Conservation (phyloP, 2,888 invertebrate genomes). For the Muscina levida region DNA sequence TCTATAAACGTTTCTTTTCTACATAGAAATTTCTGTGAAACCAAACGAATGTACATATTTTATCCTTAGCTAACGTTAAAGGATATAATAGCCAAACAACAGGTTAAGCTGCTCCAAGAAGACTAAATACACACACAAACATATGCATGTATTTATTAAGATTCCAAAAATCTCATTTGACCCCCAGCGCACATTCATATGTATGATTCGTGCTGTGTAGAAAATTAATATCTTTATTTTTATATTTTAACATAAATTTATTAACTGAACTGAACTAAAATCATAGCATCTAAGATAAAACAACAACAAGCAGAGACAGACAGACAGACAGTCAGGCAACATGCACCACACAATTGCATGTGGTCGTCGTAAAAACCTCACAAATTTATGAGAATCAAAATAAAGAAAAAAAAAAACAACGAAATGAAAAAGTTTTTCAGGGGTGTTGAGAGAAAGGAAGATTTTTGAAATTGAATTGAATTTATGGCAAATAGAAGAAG, state of each 20-base stretch:
- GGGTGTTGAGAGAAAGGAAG: too few relatives aligned
- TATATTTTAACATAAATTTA: conserved; percentile 63
- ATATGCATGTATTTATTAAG: too few relatives aligned
- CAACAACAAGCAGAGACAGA: background rate
- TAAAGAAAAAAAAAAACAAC: background rate
- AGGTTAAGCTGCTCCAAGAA: conserved; percentile 56
- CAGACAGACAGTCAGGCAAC: conserved; percentile 33
- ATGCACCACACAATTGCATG: background rate
- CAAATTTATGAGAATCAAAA: background rate
- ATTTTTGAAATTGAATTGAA: conserved; percentile 55
- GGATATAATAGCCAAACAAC: conserved; percentile 44
- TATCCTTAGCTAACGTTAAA: conserved; percentile 20
- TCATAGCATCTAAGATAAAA: background rate
- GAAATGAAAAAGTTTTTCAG: conserved; percentile 24
- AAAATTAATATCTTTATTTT: conserved; percentile 64
- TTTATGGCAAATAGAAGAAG: conserved; percentile 52
- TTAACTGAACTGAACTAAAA: conserved; percentile 59
- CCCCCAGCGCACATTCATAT: too few relatives aligned
- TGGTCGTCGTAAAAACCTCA: too few relatives aligned
- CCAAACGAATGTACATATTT: background rate
- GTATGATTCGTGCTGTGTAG: conserved; percentile 48
- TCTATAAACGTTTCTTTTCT: too few relatives aligned
- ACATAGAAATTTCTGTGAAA: too few relatives aligned
- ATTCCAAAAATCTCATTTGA: too few relatives aligned
- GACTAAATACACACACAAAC: conserved; percentile 34